Evolutionary conservation across 2,888 invertebrate genomes (phyloP).

Genomic region (Pristionchus maxplancki): DNA sequence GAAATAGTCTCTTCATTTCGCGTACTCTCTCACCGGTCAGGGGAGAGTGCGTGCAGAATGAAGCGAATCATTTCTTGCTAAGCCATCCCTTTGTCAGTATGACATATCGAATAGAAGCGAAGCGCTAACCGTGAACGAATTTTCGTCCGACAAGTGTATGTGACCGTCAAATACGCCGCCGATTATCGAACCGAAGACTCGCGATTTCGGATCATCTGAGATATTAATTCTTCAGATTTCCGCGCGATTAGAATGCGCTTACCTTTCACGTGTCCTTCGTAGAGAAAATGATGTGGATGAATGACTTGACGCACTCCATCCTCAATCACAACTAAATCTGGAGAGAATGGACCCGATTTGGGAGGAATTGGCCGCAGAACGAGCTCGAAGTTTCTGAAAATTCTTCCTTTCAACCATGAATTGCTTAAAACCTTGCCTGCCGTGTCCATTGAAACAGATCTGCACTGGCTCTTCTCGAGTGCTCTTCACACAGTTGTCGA

Average conservation of each 20-base stretch:
- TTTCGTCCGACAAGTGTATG: neutral
- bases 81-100: no score
- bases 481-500: no score
- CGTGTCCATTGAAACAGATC: no score
- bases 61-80: no score
- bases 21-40: no score
- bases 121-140: neutral
- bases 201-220: neutral
- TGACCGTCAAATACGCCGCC: neutral
- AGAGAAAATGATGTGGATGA: neutral
- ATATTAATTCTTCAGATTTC: neutral
- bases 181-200: neutral
- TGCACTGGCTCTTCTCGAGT: no score
- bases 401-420: no score
- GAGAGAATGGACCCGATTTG: neutral
- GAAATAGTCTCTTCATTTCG: no score
- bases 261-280: neutral
- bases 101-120: no score
- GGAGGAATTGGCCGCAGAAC: neutral
- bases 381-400: neutral
- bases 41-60: no score
- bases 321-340: neutral
- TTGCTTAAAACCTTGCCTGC: no score
- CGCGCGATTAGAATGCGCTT: neutral
- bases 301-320: neutral